Percentiles rank a stretch among this genome's conserved stretches.
phyloP scores from a whole-genome alignment of 2,888 invertebrate genomes.

The Frankliniella fusca region DNA sequence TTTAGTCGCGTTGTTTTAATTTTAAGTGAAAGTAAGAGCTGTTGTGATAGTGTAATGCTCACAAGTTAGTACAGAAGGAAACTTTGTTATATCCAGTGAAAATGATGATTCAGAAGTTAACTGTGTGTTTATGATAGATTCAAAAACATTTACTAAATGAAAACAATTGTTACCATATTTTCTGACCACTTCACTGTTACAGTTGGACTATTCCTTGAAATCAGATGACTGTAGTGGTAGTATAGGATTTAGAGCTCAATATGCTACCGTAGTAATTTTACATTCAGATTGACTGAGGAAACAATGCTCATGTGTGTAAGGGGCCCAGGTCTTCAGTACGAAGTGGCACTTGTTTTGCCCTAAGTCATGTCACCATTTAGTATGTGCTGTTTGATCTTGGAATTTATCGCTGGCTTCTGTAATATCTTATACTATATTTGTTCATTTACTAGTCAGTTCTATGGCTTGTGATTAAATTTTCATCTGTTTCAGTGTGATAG shows the following conservation, averaged over 20 bases:
- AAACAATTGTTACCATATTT: no score
- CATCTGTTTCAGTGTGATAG: not conserved
- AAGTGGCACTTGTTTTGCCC: not conserved
- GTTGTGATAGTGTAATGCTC: not conserved
- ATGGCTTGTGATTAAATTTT: not conserved
- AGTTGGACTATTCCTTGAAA: no score
- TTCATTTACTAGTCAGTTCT: not conserved
- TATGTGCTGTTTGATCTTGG: not conserved
- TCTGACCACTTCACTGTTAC: no score
- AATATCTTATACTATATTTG: not conserved
- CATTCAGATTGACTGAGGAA: not conserved
- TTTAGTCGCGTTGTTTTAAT: conserved; percentile 1
- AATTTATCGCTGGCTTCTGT: not conserved
- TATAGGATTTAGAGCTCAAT: not conserved
- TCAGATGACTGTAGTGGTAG: no score
- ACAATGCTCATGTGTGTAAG: conserved; percentile 3
- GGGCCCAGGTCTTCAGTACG: not conserved
- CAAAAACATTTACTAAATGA: not conserved
- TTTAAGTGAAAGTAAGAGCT: not conserved
- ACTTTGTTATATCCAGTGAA: not conserved
- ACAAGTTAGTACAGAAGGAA: not conserved
- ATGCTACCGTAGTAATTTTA: not conserved
- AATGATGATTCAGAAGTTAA: not conserved
- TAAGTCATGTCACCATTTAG: not conserved
- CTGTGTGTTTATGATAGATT: not conserved